A percentile compares a stretch with the other conserved stretches of the same genome.
phyloP scores from a whole-genome alignment of 2,797 vertebrate genomes.

The Brachymystax lenok region DNA sequence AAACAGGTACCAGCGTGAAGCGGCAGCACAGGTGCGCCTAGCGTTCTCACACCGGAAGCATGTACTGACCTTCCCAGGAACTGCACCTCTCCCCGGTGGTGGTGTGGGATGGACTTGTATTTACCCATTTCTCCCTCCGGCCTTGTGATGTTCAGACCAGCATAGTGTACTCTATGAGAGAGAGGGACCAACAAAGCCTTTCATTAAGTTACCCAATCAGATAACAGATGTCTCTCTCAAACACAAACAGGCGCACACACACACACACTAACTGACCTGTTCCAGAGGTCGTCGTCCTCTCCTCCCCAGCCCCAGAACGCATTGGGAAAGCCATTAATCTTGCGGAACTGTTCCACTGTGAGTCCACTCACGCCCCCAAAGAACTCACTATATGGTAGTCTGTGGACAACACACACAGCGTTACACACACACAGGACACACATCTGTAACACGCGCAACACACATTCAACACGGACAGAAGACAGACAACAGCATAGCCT shows the following conservation, averaged over 20 bases:
- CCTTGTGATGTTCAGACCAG: slow-evolving; percentile 89
- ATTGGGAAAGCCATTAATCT: slow-evolving; percentile 94
- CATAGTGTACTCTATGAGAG: slow-evolving; percentile 84
- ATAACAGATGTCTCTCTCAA: neutral
- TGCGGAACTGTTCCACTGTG: slow-evolving; percentile 89
- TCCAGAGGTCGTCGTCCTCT: slow-evolving; percentile 95
- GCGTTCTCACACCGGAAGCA: too few species aligned
- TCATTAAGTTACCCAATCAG: neutral
- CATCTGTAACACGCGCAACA: neutral
- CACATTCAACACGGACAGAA: neutral
- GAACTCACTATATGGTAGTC: slow-evolving; percentile 91
- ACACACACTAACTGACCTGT: slow-evolving; percentile 76
- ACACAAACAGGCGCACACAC: neutral
- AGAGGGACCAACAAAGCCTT: neutral
- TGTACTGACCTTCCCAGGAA: slow-evolving; percentile 89
- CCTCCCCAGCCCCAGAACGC: slow-evolving; percentile 97
- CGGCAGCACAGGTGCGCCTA: too few species aligned
- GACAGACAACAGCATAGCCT: neutral
- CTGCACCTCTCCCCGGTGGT: slow-evolving; percentile 94
- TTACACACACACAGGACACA: neutral
- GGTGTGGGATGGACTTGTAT: slow-evolving; percentile 95
- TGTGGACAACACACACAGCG: slow-evolving; percentile 56
- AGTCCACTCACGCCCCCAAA: slow-evolving; percentile 93
- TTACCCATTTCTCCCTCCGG: slow-evolving; percentile 93
- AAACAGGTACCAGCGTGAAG: too few species aligned